phyloP scores from a whole-genome alignment of 1,140 invertebrate genomes.

The Ericerus pela region DNA sequence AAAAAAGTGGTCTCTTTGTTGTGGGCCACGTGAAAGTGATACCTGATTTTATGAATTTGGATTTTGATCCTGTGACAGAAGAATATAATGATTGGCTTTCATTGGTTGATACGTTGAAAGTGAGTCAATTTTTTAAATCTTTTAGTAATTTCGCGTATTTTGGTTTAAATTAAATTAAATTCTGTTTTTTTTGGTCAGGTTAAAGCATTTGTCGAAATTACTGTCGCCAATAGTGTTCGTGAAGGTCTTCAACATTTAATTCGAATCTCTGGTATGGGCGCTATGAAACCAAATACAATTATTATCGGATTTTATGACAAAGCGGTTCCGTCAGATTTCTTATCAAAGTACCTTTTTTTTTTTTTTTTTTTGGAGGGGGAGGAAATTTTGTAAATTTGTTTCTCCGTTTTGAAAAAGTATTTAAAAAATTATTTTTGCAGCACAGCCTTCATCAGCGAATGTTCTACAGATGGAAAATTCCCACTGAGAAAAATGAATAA shows the following conservation, averaged over 20 bases:
- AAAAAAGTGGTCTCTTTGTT: slow-evolving; percentile 93
- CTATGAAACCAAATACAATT: slow-evolving; percentile 98
- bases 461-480: slow-evolving; percentile 19
- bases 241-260: slow-evolving; percentile 86
- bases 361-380: no score
- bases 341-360: no score
- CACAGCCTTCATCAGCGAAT: not conserved
- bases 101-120: slow-evolving; percentile 70
- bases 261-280: slow-evolving; percentile 83
- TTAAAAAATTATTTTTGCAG: no score
- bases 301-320: slow-evolving; percentile 77
- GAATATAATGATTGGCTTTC: slow-evolving; percentile 76
- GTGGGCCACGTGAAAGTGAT: slow-evolving; percentile 78
- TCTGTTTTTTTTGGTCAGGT: slow-evolving; percentile 36
- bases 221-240: slow-evolving; percentile 64
- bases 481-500: slow-evolving; percentile 18
- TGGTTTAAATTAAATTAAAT: not conserved
- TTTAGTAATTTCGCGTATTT: no score
- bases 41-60: slow-evolving; percentile 34
- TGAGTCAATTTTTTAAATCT: slow-evolving; percentile 25
- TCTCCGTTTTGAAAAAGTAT: no score
- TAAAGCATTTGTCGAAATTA: slow-evolving; percentile 95
- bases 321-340: slow-evolving; percentile 43
- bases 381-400: no score
- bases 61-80: slow-evolving; percentile 47